Evolutionary conservation across 1,140 invertebrate species (phyloP), one percentile per base, ranked within the genome.

Genomic region (Ridgeia piscesae): DNA sequence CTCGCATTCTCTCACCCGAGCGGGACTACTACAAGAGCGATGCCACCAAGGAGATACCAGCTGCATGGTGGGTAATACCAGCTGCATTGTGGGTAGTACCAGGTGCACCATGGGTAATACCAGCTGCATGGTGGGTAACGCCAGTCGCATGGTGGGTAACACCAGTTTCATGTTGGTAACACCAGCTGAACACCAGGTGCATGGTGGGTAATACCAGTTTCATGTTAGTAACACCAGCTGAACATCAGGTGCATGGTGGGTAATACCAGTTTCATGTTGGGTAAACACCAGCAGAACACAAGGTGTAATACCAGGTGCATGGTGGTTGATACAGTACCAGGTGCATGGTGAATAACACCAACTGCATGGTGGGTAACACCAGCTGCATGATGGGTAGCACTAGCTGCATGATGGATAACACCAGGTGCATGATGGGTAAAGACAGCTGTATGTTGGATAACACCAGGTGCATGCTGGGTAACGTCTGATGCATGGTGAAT

Each of bases 11-110:
- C 35, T 93, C 93, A 6, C 50, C 34, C n/a, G 91, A 94, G 9
- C 92, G 93, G 17, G 93, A 94, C 35, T 93, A 94, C 92, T 93
- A 93, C 92, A 93, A 93, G 34, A 93, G 93, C 34, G 92, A 91
- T 14, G 77, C 93, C 34, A 91, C 88, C 17, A 93, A 93, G n/a
- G 88, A 88, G 11, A 89, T 93, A 21, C 93, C 91, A n/a, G 92
- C 92, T 17, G 89, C 89, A 21, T 93, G 93, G 93, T 93, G 35
- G 8, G 35, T 89, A 1, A 34, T 35, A 21, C 93, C 91, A n/a
- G 92, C 92, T 17, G 89, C 89, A 21, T 93, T 92, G 93, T 93
- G 35, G 8, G 35, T 89, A 1, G 9, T 35, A n/a, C n/a, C n/a
- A n/a, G n/a, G n/a, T n/a, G n/a, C n/a, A n/a, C n/a, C n/a, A n/a